These are phyloP conservation scores for Hypsopygia costalis DNA, from an alignment of 2,888 invertebrate genomes.

Conservation along the genomic window DNA sequence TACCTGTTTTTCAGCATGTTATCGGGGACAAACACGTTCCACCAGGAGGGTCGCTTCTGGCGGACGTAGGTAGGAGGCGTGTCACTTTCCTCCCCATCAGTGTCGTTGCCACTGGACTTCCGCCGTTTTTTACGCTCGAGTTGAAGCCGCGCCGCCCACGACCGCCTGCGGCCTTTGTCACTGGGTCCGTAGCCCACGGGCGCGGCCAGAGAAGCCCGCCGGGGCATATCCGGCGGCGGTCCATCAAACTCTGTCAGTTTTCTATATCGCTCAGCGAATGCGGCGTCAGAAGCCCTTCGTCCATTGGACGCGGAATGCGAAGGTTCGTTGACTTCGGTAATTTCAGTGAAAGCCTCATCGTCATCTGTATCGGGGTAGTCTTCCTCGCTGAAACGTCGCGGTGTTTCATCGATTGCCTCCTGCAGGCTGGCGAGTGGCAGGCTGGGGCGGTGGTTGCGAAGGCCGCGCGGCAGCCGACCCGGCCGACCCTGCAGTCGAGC, in stretches of 20 bases:
- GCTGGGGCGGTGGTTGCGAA: slow-evolving; percentile 64
- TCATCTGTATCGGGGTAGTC: slow-evolving; percentile 60
- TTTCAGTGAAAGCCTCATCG: slow-evolving; percentile 59
- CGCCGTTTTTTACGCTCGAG: slow-evolving; percentile 77
- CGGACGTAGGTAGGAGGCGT: slow-evolving; percentile 71
- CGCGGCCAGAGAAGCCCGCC: slow-evolving; percentile 68
- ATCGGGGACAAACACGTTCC: slow-evolving; percentile 93
- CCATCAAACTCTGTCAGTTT: slow-evolving; percentile 67
- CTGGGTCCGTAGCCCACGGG: slow-evolving; percentile 51
- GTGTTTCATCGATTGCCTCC: slow-evolving; percentile 64
- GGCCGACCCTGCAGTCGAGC: slow-evolving; percentile 60
- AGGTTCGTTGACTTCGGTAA: slow-evolving; percentile 39
- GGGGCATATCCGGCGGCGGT: slow-evolving; percentile 62
- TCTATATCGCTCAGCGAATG: slow-evolving; percentile 69
- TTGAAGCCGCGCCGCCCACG: slow-evolving; percentile 80
- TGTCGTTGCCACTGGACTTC: slow-evolving; percentile 73
- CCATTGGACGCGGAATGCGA: slow-evolving; percentile 54
- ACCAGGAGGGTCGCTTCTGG: slow-evolving; percentile 92
- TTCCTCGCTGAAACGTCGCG: slow-evolving; percentile 66
- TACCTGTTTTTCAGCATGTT: slow-evolving; percentile 86
- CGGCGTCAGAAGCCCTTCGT: slow-evolving; percentile 68
- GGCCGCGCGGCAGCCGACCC: slow-evolving; percentile 47
- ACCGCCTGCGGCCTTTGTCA: slow-evolving; percentile 82
- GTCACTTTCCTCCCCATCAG: slow-evolving; percentile 60
- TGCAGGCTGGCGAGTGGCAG: slow-evolving; percentile 69